Evolutionary conservation across 2,113 vertebrate species (phyloP).

Genomic region (Rhinichthys klamathensis): DNA sequence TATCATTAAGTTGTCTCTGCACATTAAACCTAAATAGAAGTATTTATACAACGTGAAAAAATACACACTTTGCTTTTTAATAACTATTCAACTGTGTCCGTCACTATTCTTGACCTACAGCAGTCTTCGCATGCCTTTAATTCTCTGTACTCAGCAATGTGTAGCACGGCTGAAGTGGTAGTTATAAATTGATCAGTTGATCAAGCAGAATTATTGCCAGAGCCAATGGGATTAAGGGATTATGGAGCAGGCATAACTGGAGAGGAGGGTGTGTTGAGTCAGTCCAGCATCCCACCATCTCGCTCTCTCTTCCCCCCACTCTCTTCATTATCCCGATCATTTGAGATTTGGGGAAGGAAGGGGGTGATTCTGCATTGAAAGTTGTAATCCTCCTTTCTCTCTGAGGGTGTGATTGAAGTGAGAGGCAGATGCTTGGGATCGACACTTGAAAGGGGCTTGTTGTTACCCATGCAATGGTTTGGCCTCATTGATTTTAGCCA

Average conservation of each 20-base stretch:
- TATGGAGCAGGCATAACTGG: slow-evolving; percentile 17
- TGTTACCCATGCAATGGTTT: slow-evolving; percentile 22
- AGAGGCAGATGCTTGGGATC: slow-evolving; percentile 9
- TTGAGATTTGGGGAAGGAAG: slow-evolving; percentile 20
- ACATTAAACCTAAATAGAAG: no score
- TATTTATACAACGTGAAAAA: no score
- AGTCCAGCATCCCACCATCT: slow-evolving; percentile 18
- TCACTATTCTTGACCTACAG: background rate
- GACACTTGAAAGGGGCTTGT: slow-evolving; percentile 27
- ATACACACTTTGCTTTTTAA: background rate
- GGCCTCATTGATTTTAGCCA: slow-evolving; percentile 38
- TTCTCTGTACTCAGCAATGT: slow-evolving; percentile 18
- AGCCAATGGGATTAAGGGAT: slow-evolving; percentile 36
- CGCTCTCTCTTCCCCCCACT: background rate
- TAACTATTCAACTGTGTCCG: background rate
- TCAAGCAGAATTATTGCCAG: slow-evolving; percentile 29
- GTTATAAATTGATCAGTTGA: slow-evolving; percentile 40
- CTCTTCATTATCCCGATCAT: slow-evolving; percentile 37
- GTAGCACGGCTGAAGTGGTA: slow-evolving; percentile 6
- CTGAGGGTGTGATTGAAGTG: slow-evolving; percentile 26
- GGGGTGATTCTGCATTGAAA: slow-evolving; percentile 21
- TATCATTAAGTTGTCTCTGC: no score
- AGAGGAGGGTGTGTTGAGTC: slow-evolving; percentile 13
- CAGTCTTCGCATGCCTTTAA: background rate
- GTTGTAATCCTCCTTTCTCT: slow-evolving; percentile 30